Base-by-base conservation (phyloP, 2,888 invertebrate genomes). In the Agonopterix alstromeriana region DNA sequence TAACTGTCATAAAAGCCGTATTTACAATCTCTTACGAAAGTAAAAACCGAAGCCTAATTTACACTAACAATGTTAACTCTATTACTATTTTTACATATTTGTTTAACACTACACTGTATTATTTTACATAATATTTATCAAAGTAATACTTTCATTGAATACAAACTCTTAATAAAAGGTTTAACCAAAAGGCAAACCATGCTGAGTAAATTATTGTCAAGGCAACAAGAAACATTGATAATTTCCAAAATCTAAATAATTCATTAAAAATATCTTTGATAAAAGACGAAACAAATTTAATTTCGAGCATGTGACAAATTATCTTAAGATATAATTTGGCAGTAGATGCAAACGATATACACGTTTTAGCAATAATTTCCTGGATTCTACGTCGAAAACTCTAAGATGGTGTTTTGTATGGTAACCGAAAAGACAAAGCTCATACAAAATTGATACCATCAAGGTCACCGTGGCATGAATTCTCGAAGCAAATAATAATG, bases 71-170 rank as follows among this genome's bases (percentile, higher is more conserved):
- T 27, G n/a, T 38, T 57, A 38, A 38, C 38, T 10, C 10, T 38
- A 9, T 38, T 5, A 48, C 49, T 54, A 48, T 51, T 54, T 48
- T 45, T 49, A 51, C 14, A 46, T 42, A 48, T 43, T 46, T 44
- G 45, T 49, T 38, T 8, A 36, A 50, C 44, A 48, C 45, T 45
- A 48, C 60, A 67, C 59, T 55, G 55, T 59, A 63, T 59, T 55
- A 56, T 58, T 43, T 27, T 47, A 52, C 50, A 49, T 46, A 47
- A 51, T 17, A 43, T 27, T 47, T 47, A 47, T 36, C 43, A 77
- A 78, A 77, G 62, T 83, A 85, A 85, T 84, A 85, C 85, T 85
- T 82, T 75, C 60, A 71, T 75, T 75, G 70, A 82, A 83, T 82
- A 84, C 82, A 67, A 67, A 66, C 62, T 65, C 62, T 53, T 48